Evolutionary conservation across 2,888 invertebrate genomes (phyloP), one percentile per base, ranked within the genome.

Genomic region (Mimas tiliae): DNA sequence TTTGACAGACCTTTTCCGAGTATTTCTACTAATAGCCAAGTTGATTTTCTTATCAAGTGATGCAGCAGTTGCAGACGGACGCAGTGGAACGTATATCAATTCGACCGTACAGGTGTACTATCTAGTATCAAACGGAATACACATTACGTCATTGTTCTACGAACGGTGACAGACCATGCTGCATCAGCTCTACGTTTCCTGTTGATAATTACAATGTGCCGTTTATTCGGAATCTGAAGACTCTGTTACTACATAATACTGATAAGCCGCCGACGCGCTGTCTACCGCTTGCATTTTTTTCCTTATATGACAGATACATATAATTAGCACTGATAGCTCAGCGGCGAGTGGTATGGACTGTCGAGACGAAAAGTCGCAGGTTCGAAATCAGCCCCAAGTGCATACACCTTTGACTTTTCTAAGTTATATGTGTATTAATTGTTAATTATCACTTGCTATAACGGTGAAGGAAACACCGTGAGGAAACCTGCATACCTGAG

Each of bases 181-280:
- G 75, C 76, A 82, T 86, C 86, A 87, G 85, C 80, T 68, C 47
- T 67, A 72, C 72, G 83, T 83, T 85, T 89, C 89, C 89, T 86
- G 88, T 83, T 79, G 85, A 87, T 89, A 86, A 78, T 21, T 27
- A 58, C 65, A 65, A 65, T 58, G 58, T 65, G 34, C 53, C 34
- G 8, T 27, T 53, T 53, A 53, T 53, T 53, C 6, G 11, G 58
- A 58, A 42, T 19, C 42, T 58, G 7, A 33, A 48, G 45, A 63
- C 47, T 47, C n/a, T n/a, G 11, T 27, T 33, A 33, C 27, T 33
- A 27, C 27, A 27, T 27, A 55, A 19, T 19, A 42, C 38, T 62
- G 65, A 65, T 67, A 67, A 62, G 62, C 21, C n/a, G 66, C 38
- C 68, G 68, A 51, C 68, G 66, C 55, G 68, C 68, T 55, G 66